A percentile compares a stretch with the other conserved stretches of the same genome.
These are phyloP conservation scores for Diprion similis DNA, from an alignment of 1,140 invertebrate species.

Conservation along the genomic window DNA sequence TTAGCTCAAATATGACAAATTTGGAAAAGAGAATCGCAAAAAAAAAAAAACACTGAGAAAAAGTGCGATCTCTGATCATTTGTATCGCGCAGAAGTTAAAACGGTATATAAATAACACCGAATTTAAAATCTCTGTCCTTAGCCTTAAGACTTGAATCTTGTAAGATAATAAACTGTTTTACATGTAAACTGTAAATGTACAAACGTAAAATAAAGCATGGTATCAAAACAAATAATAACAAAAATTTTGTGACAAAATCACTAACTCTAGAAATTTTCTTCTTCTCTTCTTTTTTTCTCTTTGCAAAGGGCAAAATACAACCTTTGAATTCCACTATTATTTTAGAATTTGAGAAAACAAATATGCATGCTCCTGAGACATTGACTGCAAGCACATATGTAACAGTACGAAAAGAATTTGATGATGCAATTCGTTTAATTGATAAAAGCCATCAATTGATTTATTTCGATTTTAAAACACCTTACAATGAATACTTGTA, in stretches of 20 bases:
- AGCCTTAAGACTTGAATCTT: no score
- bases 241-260: neutral
- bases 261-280: neutral
- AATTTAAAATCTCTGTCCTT: no score
- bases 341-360: no score
- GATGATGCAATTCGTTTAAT: conserved; percentile 37
- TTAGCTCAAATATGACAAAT: no score
- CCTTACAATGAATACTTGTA: conserved; percentile 41
- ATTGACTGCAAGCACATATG: neutral
- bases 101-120: no score
- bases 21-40: neutral
- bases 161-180: no score
- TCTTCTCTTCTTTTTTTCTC: no score
- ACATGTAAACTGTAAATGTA: neutral
- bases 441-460: conserved; percentile 42
- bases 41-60: neutral
- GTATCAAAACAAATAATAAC: neutral
- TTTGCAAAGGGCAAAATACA: no score
- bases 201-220: neutral
- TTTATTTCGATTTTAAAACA: conserved; percentile 40
- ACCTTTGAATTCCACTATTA: no score
- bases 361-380: no score
- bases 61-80: no score
- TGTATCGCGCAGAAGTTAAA: no score
- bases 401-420: conserved; percentile 23